phyloP scores from a whole-genome alignment of 2,113 vertebrate genomes.

The Agapornis roseicollis region DNA sequence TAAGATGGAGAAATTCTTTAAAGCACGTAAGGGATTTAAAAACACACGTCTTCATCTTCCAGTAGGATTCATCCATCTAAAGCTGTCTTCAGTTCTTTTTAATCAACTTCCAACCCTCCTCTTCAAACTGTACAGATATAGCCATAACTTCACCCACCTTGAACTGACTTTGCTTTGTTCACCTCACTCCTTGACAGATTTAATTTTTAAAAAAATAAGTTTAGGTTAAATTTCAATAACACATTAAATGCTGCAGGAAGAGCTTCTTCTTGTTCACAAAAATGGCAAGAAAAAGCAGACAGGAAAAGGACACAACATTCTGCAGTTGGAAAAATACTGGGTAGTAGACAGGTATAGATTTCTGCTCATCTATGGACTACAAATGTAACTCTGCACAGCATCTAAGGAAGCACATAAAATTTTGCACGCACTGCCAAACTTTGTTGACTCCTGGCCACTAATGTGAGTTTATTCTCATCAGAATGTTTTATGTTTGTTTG shows the following conservation, averaged over 20 bases:
- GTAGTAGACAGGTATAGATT: not conserved
- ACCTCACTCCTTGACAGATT: not conserved
- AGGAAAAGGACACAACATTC: not conserved
- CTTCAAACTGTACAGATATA: not conserved
- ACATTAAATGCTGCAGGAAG: not conserved
- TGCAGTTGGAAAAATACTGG: not conserved
- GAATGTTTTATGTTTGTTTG: not conserved
- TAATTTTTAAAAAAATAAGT: not conserved
- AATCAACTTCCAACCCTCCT: not conserved
- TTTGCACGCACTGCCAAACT: not conserved
- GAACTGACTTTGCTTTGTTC: not conserved
- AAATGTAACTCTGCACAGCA: not conserved
- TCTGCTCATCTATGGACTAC: fast-evolving
- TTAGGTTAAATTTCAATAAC: not conserved
- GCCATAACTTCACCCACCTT: not conserved
- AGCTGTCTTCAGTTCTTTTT: not conserved
- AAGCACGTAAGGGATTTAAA: not conserved
- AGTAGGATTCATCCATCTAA: not conserved
- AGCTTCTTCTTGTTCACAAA: not conserved
- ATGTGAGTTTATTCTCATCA: not conserved
- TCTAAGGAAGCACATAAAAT: not conserved
- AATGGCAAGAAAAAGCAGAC: not conserved
- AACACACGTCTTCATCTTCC: not conserved
- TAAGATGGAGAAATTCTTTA: not conserved
- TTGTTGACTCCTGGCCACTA: not conserved